These are phyloP conservation scores for Cerceris ruficornis DNA, from an alignment of 2,888 invertebrate genomes.

Conservation along the genomic window DNA sequence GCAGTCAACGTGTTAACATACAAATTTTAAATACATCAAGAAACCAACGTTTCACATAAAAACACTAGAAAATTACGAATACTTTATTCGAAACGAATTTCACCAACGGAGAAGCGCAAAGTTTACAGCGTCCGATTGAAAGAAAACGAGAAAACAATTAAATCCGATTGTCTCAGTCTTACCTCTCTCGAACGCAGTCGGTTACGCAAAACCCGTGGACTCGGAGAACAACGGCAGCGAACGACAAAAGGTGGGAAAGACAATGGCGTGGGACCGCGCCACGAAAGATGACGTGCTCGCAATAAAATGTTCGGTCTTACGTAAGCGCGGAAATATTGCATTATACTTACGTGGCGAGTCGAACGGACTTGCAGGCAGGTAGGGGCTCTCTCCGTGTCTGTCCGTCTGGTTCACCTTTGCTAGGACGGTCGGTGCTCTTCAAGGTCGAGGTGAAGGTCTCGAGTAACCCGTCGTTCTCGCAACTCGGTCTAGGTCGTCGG, in stretches of 20 bases:
- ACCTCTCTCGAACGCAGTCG: background rate
- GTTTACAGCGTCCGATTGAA: background rate
- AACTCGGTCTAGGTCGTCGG: conserved; percentile 65
- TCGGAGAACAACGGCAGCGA: background rate
- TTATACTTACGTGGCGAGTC: conserved; percentile 66
- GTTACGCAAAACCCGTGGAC: conserved; percentile 27
- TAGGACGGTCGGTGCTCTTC: conserved; percentile 74
- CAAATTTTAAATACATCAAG: too few relatives aligned
- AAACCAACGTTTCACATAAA: too few relatives aligned
- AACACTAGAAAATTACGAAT: too few relatives aligned
- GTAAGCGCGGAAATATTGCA: conserved; percentile 73
- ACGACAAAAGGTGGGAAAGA: conserved; percentile 23
- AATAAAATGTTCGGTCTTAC: conserved; percentile 63
- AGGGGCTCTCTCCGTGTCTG: conserved; percentile 26
- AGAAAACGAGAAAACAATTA: background rate
- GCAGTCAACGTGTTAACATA: too few relatives aligned
- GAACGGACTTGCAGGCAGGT: conserved; percentile 52
- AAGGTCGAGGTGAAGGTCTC: conserved; percentile 76
- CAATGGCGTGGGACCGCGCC: conserved; percentile 26
- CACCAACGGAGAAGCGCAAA: too few relatives aligned
- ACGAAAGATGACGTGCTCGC: conserved; percentile 43
- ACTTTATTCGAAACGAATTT: too few relatives aligned
- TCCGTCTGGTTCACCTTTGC: conserved; percentile 72
- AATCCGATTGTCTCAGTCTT: background rate
- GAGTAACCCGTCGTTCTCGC: conserved; percentile 64